A percentile compares a stretch with the other conserved stretches of the same genome.
phyloP scores from a whole-genome alignment of 1,140 invertebrate species.

The Portunus trituberculatus region DNA sequence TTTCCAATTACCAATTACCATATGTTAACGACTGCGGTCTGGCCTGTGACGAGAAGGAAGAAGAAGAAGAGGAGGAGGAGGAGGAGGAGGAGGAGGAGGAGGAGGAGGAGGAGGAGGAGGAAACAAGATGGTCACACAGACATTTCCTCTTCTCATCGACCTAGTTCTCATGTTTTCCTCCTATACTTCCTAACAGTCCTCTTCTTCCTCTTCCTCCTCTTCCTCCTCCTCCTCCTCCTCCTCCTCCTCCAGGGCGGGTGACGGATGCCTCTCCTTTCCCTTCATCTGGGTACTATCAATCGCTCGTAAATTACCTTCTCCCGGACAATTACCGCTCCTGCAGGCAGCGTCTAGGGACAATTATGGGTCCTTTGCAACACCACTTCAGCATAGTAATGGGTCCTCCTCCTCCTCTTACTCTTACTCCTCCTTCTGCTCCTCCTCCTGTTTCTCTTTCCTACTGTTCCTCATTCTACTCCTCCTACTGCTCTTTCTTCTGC shows the following conservation, averaged over 20 bases:
- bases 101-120: not conserved
- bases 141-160: not conserved
- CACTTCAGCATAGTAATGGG: not conserved
- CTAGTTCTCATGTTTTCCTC: not conserved
- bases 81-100: not conserved
- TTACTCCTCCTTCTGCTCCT: not conserved
- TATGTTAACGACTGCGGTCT: constrained; percentile 57
- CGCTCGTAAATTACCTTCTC: constrained; percentile 38
- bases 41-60: not conserved
- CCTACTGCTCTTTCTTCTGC: too few species aligned
- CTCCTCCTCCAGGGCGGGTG: not conserved
- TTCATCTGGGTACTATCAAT: constrained; percentile 51
- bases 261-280: constrained; percentile 29
- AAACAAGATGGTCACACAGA: not conserved
- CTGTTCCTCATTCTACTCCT: too few species aligned
- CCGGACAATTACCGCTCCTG: constrained; percentile 13
- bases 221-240: constrained; percentile 12
- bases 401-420: not conserved
- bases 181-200: not conserved
- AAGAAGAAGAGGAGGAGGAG: not conserved
- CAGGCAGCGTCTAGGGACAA: constrained; percentile 10
- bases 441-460: too few species aligned
- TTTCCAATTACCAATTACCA: constrained; percentile 72
- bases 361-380: not conserved
- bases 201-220: not conserved